Evolutionary conservation across 2,797 vertebrate genomes (phyloP), one percentile per base, ranked within the genome.

Genomic region (Moxostoma hubbsi): DNA sequence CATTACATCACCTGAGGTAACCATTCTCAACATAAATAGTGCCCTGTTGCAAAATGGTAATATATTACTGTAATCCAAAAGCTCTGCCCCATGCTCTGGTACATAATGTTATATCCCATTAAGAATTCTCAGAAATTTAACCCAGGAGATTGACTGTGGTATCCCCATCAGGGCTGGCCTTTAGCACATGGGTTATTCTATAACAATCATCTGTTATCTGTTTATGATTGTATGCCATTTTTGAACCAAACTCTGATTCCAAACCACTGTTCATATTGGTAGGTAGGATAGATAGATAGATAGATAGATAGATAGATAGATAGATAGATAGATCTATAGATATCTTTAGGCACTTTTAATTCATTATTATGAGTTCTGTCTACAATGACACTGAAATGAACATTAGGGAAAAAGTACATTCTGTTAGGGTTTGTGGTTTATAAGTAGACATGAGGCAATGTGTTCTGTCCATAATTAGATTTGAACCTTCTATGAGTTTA

Each of bases 61-160:
- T 65, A 12, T 43, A 16, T 72, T 70, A 63, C 9, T 45, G 68
- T 64, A 65, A 66, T 51, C 59, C 51, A 65, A 65, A 79, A 50
- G 53, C 59, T 12, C 7, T 47, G 49, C n/a, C 13, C 59, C 12
- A 15, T 58, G 45, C 75, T 5, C 55, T 68, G 50, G 13, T 50
- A 65, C 16, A 79, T 46, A 36, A 49, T 53, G 55, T 36, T 36
- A 36, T 36, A 36, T 36, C 2, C 49, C 18, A 71, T 64, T 54
- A 49, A 55, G 59, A 72, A 55, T 79, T 79, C 77, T 57, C 51
- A 1, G 68, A 72, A 79, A 72, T 72, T 58, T 79, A 65, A 58
- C 61, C 72, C 45, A 2, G 13, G 51, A 45, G 53, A 79, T 71
- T 12, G 47, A 49, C 24, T 54, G 43, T 15, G 45, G 68, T 61